These are phyloP conservation scores for Myotis yumanensis DNA, from an alignment of 2,113 vertebrate species.

Conservation along the genomic window DNA sequence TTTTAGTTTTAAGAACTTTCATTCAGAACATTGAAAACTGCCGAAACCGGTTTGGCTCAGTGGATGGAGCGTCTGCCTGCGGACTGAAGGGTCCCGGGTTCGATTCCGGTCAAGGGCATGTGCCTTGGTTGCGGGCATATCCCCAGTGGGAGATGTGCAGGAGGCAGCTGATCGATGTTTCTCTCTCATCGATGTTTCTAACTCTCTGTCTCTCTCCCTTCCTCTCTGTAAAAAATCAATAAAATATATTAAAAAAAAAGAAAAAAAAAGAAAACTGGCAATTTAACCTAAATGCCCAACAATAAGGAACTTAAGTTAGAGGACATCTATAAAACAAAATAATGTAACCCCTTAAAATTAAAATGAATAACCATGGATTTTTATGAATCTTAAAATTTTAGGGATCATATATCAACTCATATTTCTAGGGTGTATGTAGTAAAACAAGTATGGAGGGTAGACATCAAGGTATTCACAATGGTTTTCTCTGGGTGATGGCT, in stretches of 20 bases:
- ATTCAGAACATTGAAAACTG: neutral
- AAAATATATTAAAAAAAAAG: no score
- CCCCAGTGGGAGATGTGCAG: no score
- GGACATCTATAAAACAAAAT: slow-evolving; percentile 1
- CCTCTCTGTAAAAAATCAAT: no score
- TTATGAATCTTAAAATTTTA: neutral
- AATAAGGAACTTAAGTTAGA: neutral
- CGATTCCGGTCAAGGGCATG: no score
- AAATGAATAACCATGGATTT: neutral
- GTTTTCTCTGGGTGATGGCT: neutral
- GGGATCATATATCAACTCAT: neutral
- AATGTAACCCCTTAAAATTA: neutral
- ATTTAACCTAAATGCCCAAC: neutral
- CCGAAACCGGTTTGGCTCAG: no score
- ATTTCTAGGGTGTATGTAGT: neutral
- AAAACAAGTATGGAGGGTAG: neutral
- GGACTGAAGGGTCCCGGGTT: no score
- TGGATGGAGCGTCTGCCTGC: no score
- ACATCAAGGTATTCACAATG: neutral
- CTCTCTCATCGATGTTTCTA: no score
- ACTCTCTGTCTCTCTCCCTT: no score
- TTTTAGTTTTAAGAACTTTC: slow-evolving; percentile 9
- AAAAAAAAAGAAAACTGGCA: slow-evolving; percentile 22
- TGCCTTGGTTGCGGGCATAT: no score
- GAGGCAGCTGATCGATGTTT: no score